phyloP scores from a whole-genome alignment of 2,888 invertebrate species.

The Stenodera caucasica region DNA sequence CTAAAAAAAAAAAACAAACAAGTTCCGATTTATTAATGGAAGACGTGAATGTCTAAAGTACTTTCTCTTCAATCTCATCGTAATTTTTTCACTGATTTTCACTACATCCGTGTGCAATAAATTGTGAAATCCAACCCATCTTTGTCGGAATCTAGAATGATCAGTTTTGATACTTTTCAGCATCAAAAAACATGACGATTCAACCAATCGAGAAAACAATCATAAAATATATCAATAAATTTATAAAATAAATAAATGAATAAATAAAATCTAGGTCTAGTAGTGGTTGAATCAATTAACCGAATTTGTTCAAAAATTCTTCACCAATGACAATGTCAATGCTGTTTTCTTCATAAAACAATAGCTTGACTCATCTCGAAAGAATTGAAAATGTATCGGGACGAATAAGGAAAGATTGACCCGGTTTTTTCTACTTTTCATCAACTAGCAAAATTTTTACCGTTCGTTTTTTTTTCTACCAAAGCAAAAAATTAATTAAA shows the following conservation, averaged over 20 bases:
- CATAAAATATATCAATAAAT: too few relatives aligned
- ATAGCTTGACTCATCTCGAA: neutral
- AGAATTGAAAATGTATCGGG: neutral
- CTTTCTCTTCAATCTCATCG: conserved; percentile 12
- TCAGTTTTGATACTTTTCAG: too few relatives aligned
- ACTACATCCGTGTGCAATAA: neutral
- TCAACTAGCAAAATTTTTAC: too few relatives aligned
- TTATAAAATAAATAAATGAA: too few relatives aligned
- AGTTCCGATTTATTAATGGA: conserved; percentile 15
- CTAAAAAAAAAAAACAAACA: neutral
- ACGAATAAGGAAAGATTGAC: neutral
- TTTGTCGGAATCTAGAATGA: too few relatives aligned
- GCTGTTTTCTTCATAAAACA: neutral
- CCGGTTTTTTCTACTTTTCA: neutral
- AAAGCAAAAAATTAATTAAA: neutral
- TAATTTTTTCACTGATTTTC: neutral
- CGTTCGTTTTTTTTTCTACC: too few relatives aligned
- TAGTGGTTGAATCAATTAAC: neutral
- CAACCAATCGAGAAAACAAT: too few relatives aligned
- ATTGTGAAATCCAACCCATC: too few relatives aligned
- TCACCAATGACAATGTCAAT: neutral
- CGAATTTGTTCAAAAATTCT: neutral
- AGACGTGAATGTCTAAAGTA: conserved; percentile 16
- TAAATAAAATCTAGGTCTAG: neutral
- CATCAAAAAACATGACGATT: too few relatives aligned